Conservation (phyloP, 1,140 invertebrate species). For the Sinella curviseta region DNA sequence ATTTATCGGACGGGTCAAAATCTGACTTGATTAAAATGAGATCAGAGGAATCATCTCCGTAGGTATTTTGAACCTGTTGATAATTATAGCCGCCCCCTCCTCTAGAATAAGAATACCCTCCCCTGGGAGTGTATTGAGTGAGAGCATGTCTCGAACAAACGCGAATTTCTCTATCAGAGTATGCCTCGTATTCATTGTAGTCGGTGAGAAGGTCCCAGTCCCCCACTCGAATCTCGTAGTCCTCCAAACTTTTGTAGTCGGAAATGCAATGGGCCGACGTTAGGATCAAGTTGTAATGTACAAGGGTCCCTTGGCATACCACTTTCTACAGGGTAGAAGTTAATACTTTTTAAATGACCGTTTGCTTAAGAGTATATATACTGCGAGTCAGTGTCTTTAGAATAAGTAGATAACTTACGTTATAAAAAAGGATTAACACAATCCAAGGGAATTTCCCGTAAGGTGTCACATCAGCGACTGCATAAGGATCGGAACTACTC, state of each 20-base stretch:
- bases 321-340: slow-evolving; percentile 25
- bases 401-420: slow-evolving; percentile 31
- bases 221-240: slow-evolving; percentile 33
- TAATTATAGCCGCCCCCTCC: neutral
- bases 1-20: neutral
- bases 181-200: slow-evolving; percentile 45
- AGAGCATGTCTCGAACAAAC: slow-evolving; percentile 38
- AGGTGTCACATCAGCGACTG: slow-evolving; percentile 22
- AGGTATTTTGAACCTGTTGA: slow-evolving; percentile 16
- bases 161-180: slow-evolving; percentile 36
- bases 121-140: slow-evolving; percentile 24
- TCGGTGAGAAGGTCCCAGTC: slow-evolving; percentile 45
- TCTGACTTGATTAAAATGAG: neutral
- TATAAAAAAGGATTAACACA: slow-evolving; percentile 41
- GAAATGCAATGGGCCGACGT: slow-evolving; percentile 37
- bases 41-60: slow-evolving; percentile 25
- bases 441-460: slow-evolving; percentile 33
- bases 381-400: neutral
- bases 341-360: neutral
- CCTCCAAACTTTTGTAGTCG: slow-evolving; percentile 21
- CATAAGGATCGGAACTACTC: neutral
- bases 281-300: slow-evolving; percentile 34
- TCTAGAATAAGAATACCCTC: neutral
- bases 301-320: slow-evolving; percentile 39
- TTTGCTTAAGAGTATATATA: neutral